These are phyloP conservation scores for Sandelia bainsii DNA, from an alignment of 2,797 vertebrate species.

Conservation along the genomic window DNA sequence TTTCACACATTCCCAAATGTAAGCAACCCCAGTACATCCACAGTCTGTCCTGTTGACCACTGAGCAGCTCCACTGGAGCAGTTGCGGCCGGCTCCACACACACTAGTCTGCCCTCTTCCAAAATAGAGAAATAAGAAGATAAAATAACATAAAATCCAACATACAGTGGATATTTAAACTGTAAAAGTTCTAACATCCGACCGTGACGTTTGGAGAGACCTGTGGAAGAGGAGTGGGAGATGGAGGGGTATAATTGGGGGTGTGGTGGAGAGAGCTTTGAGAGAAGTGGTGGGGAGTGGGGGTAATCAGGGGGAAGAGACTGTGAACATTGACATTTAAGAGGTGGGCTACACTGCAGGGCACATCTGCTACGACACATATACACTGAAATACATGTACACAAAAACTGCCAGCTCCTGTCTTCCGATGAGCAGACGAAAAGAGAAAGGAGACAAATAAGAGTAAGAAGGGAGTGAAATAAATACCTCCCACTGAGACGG, in stretches of 20 bases:
- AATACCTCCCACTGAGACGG: constrained; percentile 61
- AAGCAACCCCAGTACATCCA: background rate
- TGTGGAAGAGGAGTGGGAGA: constrained; percentile 20
- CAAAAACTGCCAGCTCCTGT: constrained; percentile 68
- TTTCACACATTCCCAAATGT: background rate
- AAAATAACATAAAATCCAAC: too few species aligned
- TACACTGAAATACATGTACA: constrained; percentile 19
- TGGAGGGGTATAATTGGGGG: background rate
- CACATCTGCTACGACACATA: constrained; percentile 65
- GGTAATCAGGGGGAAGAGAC: constrained; percentile 78
- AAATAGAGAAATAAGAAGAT: too few species aligned
- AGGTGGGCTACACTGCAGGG: constrained; percentile 71
- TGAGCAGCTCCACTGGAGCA: background rate
- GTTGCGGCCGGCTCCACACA: too few species aligned
- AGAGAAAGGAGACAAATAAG: constrained; percentile 50
- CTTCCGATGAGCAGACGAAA: constrained; percentile 59
- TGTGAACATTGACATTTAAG: constrained; percentile 82
- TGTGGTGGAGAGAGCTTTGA: background rate
- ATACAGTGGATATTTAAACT: too few species aligned
- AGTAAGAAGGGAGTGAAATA: constrained; percentile 57
- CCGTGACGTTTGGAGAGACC: background rate
- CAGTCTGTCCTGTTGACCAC: background rate
- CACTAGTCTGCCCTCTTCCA: too few species aligned
- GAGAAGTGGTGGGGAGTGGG: background rate
- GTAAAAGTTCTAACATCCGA: too few species aligned